phyloP scores from a whole-genome alignment of 2,113 vertebrate genomes.

The Limanda limanda region DNA sequence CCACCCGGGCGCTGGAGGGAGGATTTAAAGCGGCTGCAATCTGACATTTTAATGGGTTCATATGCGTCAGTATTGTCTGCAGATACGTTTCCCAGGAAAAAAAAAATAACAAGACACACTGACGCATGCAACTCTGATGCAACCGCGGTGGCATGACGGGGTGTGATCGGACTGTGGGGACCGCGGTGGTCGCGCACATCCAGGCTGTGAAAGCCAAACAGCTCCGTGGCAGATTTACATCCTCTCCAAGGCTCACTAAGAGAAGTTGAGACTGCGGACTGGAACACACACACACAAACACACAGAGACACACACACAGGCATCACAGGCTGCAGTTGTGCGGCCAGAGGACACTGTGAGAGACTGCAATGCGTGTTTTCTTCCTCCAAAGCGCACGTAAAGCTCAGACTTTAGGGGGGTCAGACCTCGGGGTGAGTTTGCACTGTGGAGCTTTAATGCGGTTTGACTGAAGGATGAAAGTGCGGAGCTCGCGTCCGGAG shows the following conservation, averaged over 20 bases:
- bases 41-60: constrained; percentile 60
- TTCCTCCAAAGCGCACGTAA: constrained; percentile 69
- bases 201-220: constrained; percentile 13
- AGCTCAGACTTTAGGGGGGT: constrained; percentile 52
- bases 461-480: constrained; percentile 3
- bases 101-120: constrained; percentile 14
- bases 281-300: constrained; percentile 29
- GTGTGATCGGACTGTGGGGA: constrained; percentile 4
- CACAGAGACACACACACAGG: constrained; percentile 18
- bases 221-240: constrained; percentile 43
- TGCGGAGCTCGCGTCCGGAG: not conserved
- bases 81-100: constrained; percentile 38
- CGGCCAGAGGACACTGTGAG: constrained; percentile 52
- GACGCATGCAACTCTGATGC: constrained; percentile 68
- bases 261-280: constrained; percentile 58
- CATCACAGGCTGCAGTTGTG: constrained; percentile 55
- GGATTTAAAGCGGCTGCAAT: constrained; percentile 47
- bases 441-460: constrained; percentile 39
- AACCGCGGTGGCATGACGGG: constrained; percentile 43
- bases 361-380: constrained; percentile 81
- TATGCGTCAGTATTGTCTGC: constrained; percentile 58
- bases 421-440: constrained; percentile 42
- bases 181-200: constrained; percentile 34
- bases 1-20: constrained; percentile 40
- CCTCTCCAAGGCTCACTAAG: constrained; percentile 9